A percentile compares a stretch with the other conserved stretches of the same genome.
phyloP scores from a whole-genome alignment of 2,113 vertebrate genomes.

The Zosterops japonicus region DNA sequence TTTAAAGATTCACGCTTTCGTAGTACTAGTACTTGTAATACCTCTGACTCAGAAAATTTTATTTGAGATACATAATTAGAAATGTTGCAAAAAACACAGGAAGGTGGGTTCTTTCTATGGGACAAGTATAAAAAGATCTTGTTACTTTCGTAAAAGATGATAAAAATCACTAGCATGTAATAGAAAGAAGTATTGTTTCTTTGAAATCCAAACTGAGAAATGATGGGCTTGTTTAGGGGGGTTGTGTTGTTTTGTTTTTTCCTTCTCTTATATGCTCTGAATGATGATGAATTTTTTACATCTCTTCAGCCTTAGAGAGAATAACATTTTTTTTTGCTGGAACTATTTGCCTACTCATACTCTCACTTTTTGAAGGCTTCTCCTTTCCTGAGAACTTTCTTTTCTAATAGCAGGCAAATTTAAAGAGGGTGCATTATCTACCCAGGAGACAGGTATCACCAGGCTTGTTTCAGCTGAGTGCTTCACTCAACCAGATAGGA shows the following conservation, averaged over 20 bases:
- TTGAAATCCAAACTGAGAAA: neutral
- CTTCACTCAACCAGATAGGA: neutral
- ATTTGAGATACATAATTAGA: neutral
- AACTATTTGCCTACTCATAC: neutral
- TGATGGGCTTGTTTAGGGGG: neutral
- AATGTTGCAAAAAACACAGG: neutral
- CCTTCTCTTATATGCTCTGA: neutral
- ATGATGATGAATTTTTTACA: neutral
- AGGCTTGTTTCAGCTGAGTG: neutral
- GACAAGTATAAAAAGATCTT: neutral
- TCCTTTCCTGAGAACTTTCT: neutral
- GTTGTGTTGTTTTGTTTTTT: neutral
- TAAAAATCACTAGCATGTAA: neutral
- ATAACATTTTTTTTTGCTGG: neutral
- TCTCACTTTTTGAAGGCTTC: neutral
- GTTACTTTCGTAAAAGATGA: neutral
- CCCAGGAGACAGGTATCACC: neutral
- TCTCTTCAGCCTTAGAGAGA: neutral
- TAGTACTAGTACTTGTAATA: neutral
- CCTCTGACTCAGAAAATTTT: neutral
- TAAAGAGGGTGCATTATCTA: neutral
- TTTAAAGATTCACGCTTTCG: neutral
- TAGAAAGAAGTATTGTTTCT: neutral
- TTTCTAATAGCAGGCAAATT: neutral
- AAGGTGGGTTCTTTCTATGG: neutral